phyloP scores from a whole-genome alignment of 2,113 vertebrate species.

The Nymphicus hollandicus region DNA sequence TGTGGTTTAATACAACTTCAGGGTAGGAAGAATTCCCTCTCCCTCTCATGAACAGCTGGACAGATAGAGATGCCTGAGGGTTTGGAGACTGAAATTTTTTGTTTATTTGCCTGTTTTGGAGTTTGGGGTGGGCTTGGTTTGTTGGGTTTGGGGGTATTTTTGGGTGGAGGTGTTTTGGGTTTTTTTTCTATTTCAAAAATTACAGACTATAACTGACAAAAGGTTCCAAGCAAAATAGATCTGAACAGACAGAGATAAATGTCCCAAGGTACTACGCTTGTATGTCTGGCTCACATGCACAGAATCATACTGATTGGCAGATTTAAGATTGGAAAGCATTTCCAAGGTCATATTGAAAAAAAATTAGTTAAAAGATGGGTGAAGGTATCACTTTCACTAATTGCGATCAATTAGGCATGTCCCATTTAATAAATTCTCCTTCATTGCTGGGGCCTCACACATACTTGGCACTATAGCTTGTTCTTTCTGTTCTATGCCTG shows the following conservation, averaged over 20 bases:
- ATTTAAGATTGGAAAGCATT: neutral
- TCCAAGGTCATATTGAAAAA: neutral
- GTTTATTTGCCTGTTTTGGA: neutral
- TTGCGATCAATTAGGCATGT: neutral
- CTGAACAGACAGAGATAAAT: neutral
- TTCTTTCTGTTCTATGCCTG: neutral
- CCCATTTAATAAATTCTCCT: neutral
- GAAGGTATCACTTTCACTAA: slow-evolving; percentile 4
- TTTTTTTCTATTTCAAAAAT: neutral
- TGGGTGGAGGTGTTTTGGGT: neutral
- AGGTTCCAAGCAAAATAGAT: neutral
- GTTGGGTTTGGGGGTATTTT: neutral
- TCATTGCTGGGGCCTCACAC: neutral
- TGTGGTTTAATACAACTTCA: neutral
- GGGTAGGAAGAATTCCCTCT: neutral
- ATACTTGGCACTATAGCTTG: neutral
- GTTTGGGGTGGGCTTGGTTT: neutral
- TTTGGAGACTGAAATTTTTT: neutral
- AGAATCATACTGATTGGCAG: neutral
- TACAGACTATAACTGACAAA: neutral
- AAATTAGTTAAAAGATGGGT: neutral
- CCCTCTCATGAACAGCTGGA: neutral
- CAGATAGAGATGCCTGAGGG: neutral
- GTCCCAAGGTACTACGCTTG: neutral
- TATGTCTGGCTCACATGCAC: neutral